phyloP scores from a whole-genome alignment of 2,113 vertebrate genomes.

The Neodontobutis hainanensis region DNA sequence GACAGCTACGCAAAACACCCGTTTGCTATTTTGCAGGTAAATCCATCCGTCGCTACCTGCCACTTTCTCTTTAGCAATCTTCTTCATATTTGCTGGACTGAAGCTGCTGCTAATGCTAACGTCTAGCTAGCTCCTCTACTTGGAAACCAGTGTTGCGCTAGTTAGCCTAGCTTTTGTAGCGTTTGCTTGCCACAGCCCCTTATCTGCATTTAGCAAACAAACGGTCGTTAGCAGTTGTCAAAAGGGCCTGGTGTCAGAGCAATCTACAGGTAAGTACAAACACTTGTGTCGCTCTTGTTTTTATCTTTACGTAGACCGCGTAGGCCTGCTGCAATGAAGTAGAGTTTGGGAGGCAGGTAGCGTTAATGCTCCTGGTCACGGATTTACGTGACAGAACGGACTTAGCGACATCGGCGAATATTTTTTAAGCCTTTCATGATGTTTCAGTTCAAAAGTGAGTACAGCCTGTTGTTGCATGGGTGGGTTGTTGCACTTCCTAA shows the following conservation, averaged over 20 bases:
- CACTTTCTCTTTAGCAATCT: conserved; percentile 27
- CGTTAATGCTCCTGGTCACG: conserved; percentile 47
- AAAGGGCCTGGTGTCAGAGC: not conserved
- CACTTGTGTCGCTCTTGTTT: conserved; percentile 28
- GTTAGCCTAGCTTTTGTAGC: conserved; percentile 42
- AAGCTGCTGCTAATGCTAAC: conserved; percentile 50
- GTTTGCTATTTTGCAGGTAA: conserved; percentile 72
- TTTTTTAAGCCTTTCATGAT: not conserved
- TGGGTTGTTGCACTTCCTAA: not conserved
- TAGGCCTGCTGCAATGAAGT: conserved; percentile 57
- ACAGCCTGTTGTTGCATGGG: not conserved
- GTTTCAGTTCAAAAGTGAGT: not conserved
- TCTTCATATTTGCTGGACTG: conserved; percentile 56
- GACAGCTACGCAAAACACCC: conserved; percentile 59
- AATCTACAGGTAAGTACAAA: not conserved
- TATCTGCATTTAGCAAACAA: conserved; percentile 38
- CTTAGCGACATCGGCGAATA: not conserved
- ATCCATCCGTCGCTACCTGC: conserved; percentile 30
- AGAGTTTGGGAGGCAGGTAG: conserved; percentile 51
- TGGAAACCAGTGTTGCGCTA: conserved; percentile 32
- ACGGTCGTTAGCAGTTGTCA: conserved; percentile 15
- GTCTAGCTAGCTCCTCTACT: conserved; percentile 34
- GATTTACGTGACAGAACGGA: conserved; percentile 46
- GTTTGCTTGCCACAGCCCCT: conserved; percentile 34
- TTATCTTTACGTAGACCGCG: conserved; percentile 25